Evolutionary conservation across 2,113 vertebrate species (phyloP).

Genomic region (Corythoichthys intestinalis): DNA sequence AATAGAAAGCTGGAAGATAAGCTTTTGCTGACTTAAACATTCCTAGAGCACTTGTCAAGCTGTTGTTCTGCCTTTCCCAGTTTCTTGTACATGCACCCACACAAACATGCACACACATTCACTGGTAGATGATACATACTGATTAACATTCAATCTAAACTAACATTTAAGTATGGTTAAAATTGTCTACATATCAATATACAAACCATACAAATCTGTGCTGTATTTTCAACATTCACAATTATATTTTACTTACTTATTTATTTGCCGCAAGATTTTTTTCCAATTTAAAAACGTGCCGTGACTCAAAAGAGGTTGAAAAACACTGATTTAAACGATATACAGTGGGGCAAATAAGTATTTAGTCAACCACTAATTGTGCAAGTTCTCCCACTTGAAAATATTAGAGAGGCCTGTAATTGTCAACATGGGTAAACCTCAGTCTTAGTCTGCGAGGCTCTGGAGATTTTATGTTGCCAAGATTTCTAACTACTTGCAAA

Average conservation of each 20-base stretch:
- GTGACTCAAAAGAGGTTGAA: too few relatives aligned
- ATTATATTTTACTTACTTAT: background rate
- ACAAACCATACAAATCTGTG: background rate
- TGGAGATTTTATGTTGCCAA: too few relatives aligned
- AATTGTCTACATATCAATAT: background rate
- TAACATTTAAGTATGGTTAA: background rate
- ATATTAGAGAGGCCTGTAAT: too few relatives aligned
- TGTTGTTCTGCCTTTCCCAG: slow-evolving; percentile 52
- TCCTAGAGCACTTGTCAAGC: slow-evolving; percentile 66
- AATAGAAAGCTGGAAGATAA: slow-evolving; percentile 46
- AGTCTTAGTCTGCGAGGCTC: too few relatives aligned
- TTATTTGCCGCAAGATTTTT: too few relatives aligned
- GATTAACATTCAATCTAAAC: background rate
- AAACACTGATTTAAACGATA: too few relatives aligned
- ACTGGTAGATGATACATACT: background rate
- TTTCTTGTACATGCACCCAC: background rate
- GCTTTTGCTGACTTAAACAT: slow-evolving; percentile 67
- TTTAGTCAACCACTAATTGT: too few relatives aligned
- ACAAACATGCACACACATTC: background rate
- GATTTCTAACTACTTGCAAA: too few relatives aligned
- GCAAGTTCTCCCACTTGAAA: too few relatives aligned
- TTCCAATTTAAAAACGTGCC: too few relatives aligned
- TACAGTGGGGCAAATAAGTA: too few relatives aligned
- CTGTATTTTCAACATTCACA: background rate
- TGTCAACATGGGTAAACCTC: too few relatives aligned